Base-by-base conservation (phyloP, 1,140 invertebrate genomes). In the Oryctes rhinoceros region DNA sequence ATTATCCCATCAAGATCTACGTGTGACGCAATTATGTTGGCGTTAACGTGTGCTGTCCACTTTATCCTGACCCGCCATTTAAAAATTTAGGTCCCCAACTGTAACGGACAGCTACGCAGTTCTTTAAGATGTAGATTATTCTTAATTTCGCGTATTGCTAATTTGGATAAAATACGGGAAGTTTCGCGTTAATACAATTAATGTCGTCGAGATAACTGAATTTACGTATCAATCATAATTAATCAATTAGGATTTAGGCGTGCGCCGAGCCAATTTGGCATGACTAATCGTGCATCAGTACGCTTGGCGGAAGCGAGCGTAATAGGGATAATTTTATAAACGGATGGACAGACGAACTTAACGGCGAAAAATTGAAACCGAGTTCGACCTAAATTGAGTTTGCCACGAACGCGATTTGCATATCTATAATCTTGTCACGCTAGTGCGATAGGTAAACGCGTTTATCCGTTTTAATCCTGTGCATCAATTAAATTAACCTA, bases 311-410 rank as follows among this genome's bases (percentile, higher is more conserved):
- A 59, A 59, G 53, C 53, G 18, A 59, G n/a, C 53, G 53, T 59
- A 59, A 59, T 59, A 59, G 53, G 53, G 53, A 59, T 59, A 59
- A 59, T 59, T 59, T 59, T 59, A 59, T 59, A 59, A 59, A 59
- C 53, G 53, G 53, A 13, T 59, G n/a, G 53, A 59, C 18, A 59
- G 15, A 6, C 53, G 15, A 59, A 59, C 53, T 59, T 59, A 15
- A n/a, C 53, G 53, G 15, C 53, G 53, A 59, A 59, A 59, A 59
- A 3, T 59, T 18, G 53, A 59, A 59, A 59, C 53, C 53, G n/a
- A 59, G n/a, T 59, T 18, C 53, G 15, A 6, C 13, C 15, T 59
- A 59, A 59, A 59, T 59, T 59, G 18, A 18, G 18, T 18, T 59
- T 59, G n/a, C 15, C 18, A 18, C 18, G n/a, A 59, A 59, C 53